phyloP scores from a whole-genome alignment of 2,888 invertebrate species.

The Tinea trinotella region DNA sequence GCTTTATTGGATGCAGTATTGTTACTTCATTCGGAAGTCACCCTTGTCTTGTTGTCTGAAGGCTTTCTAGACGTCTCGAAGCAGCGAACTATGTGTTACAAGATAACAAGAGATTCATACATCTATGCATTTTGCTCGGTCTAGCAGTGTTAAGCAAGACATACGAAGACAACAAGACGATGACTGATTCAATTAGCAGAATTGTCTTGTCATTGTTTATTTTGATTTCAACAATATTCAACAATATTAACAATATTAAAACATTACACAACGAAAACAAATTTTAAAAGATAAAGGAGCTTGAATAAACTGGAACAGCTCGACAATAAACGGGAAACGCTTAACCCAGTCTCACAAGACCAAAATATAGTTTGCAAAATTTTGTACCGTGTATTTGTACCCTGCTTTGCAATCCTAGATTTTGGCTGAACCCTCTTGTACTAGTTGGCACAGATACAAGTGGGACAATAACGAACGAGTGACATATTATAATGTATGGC shows the following conservation, averaged over 20 bases:
- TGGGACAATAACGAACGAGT: slow-evolving; percentile 49
- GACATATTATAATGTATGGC: slow-evolving; percentile 35
- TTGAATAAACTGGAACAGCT: background rate
- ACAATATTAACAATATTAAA: no score
- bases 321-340: background rate
- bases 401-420: slow-evolving; percentile 10
- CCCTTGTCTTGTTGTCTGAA: background rate
- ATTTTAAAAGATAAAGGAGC: no score
- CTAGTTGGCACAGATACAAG: slow-evolving; percentile 49
- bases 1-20: background rate
- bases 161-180: background rate
- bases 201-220: background rate
- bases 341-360: slow-evolving; percentile 1
- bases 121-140: slow-evolving; percentile 13
- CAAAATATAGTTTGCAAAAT: slow-evolving; percentile 3
- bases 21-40: background rate
- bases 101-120: slow-evolving; percentile 12
- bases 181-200: background rate
- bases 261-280: no score
- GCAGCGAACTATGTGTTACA: slow-evolving; percentile 9
- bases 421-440: slow-evolving; percentile 9
- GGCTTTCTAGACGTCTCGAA: background rate
- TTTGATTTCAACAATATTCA: no score
- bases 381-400: background rate
- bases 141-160: slow-evolving; percentile 5